Base-by-base conservation (phyloP, 2,113 vertebrate species). In the Gorsachius goisagi region DNA sequence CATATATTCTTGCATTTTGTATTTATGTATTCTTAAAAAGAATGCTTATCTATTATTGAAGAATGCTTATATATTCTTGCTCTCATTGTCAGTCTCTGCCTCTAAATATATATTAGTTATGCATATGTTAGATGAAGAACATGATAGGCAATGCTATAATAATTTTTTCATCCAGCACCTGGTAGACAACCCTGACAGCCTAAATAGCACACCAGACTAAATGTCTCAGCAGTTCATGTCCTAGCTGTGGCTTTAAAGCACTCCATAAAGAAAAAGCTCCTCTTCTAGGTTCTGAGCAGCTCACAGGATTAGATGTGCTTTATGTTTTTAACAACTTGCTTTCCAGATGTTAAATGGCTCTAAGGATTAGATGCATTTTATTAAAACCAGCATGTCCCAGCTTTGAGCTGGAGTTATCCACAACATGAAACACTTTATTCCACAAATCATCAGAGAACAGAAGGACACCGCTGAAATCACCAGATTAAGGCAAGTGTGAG, bases 251-350 rank as follows among this genome's bases (percentile, higher is more conserved):
- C 78, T 96, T 89, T 72, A 90, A 90, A 85, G 88, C 53, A 75
- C 28, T 64, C 56, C n/a, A 49, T 69, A 64, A 32, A 72, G 75
- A 37, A 88, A 96, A 97, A 97, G 77, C 80, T 81, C 44, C 76
- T 79, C 56, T 81, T 88, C 52, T 60, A 89, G 66, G 47, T 94
- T 94, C 73, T 80, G 81, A 95, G 89, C 87, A 91, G 78, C 89
- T 95, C 88, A 85, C 53, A 67, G 77, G 91, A 97, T 95, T 89
- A 97, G 73, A 95, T 74, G 91, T 87, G 91, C 91, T 97, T 97
- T 95, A 84, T 63, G 39, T 90, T 96, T 97, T 96, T 95, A 97
- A 93, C 90, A 95, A 97, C 74, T 93, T 97, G 90, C 68, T 91
- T 96, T 95, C 81, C 91, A 95, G 94, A 97, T 90, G 88, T 82